These are phyloP conservation scores for Rhea americana DNA, from an alignment of 2,113 vertebrate species.

Conservation along the genomic window DNA sequence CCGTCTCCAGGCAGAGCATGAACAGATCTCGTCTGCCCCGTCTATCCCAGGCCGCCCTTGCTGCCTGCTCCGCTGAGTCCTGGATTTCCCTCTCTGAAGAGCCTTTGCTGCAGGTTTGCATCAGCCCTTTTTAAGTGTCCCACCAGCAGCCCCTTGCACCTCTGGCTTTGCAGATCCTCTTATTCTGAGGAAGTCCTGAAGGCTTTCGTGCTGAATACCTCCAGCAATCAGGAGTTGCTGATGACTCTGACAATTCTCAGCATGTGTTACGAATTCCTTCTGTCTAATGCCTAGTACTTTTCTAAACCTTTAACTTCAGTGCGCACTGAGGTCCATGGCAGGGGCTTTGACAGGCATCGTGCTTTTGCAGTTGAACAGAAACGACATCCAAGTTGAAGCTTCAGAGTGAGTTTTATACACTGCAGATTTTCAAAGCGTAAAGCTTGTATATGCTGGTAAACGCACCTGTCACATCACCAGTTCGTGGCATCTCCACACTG, in stretches of 20 bases:
- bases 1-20: neutral
- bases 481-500: slow-evolving; percentile 10
- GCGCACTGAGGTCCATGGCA: neutral
- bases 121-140: slow-evolving; percentile 1
- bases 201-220: slow-evolving; percentile 16
- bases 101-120: slow-evolving; percentile 40
- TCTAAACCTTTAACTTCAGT: neutral
- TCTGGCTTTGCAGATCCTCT: slow-evolving; percentile 63
- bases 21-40: neutral
- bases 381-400: slow-evolving; percentile 46
- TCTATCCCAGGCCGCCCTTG: neutral
- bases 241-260: neutral
- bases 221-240: neutral
- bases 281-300: slow-evolving; percentile 9
- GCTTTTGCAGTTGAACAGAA: neutral
- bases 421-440: neutral
- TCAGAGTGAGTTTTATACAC: slow-evolving; percentile 10
- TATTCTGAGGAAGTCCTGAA: slow-evolving; percentile 63
- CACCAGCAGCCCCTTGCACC: slow-evolving; percentile 12
- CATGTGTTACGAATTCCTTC: slow-evolving; percentile 1
- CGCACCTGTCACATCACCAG: neutral
- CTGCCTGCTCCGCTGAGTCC: neutral
- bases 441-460: slow-evolving; percentile 24
- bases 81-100: neutral
- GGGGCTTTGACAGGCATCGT: slow-evolving; percentile 2